phyloP scores from a whole-genome alignment of 2,113 vertebrate species.

The Anseranas semipalmata region DNA sequence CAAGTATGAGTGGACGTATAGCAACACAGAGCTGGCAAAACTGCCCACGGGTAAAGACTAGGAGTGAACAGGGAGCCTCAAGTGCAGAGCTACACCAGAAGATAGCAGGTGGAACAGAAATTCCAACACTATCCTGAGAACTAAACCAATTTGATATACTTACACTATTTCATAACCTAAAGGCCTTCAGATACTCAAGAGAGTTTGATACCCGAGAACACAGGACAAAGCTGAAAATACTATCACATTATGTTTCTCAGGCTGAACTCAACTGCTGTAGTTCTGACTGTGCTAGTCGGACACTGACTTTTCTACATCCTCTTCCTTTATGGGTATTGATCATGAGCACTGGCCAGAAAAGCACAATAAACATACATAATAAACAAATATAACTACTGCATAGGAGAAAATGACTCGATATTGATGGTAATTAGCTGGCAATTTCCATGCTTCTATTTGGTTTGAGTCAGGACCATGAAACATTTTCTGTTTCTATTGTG shows the following conservation, averaged over 20 bases:
- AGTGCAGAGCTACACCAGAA: not conserved
- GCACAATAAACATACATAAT: conserved; percentile 20
- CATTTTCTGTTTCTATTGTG: not conserved
- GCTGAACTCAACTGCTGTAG: not conserved
- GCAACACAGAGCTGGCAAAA: not conserved
- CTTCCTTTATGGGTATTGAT: conserved; percentile 48
- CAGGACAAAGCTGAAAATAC: not conserved
- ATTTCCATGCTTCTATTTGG: conserved; percentile 23
- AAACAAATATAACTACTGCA: conserved; percentile 26
- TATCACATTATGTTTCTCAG: not conserved
- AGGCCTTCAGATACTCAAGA: not conserved
- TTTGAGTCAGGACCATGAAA: conserved; percentile 9
- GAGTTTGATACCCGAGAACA: not conserved
- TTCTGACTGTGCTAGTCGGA: not conserved
- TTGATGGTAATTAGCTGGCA: conserved; percentile 43
- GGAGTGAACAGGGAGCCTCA: not conserved
- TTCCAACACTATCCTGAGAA: not conserved
- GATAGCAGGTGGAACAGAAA: not conserved
- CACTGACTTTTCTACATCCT: not conserved
- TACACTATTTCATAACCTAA: not conserved
- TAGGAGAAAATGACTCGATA: conserved; percentile 28
- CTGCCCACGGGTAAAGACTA: not conserved
- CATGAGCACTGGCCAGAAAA: not conserved
- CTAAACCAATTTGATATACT: not conserved
- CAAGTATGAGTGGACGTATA: not conserved